Base-by-base conservation (phyloP, 2,113 vertebrate genomes). In the Osmerus mordax region DNA sequence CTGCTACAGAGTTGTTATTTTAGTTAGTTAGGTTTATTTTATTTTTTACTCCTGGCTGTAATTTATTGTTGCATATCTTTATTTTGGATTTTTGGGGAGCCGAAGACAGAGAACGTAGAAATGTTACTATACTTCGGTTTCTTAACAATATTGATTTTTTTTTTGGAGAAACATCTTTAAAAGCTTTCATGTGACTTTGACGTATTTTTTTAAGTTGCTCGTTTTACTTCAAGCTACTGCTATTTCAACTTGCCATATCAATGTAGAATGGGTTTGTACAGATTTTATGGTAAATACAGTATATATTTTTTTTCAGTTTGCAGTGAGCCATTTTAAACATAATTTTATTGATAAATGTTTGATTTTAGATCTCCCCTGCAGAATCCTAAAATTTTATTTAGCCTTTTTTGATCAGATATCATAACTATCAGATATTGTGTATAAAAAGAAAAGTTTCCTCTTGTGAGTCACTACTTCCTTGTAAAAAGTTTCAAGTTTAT, bases 221-320 rank as follows among this genome's bases (percentile, higher is more conserved):
- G 56, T 77, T 84, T 83, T 66, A 67, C 63, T 69, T 72, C 76
- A 82, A 84, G 75, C 84, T 88, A 75, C 79, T 69, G 78, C 86
- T 87, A 78, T 80, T 75, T 85, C 82, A 83, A 83, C 72, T 89
- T 80, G 87, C 86, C 89, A 86, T 87, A 83, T 83, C 71, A 65
- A 74, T 83, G 81, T 86, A 81, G 87, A 89, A 52, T 84, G 81
- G 76, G 84, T 83, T 87, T 91, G 87, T 88, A 89, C 89, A 89
- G 81, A 87, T 86, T 89, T 84, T 79, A 87, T 67, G 79, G 81
- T 88, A 85, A 85, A 83, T 84, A 47, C 41, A 47, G 9, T 47
- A 80, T 88, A 84, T 82, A 76, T 83, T 78, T 84, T 80, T 80
- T 82, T 79, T 78, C 14, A 70, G 76, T 86, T 88, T 85, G 84